A percentile compares a stretch with the other conserved stretches of the same genome.
Evolutionary conservation across 2,113 vertebrate genomes (phyloP).

Genomic region (Isurus oxyrinchus): DNA sequence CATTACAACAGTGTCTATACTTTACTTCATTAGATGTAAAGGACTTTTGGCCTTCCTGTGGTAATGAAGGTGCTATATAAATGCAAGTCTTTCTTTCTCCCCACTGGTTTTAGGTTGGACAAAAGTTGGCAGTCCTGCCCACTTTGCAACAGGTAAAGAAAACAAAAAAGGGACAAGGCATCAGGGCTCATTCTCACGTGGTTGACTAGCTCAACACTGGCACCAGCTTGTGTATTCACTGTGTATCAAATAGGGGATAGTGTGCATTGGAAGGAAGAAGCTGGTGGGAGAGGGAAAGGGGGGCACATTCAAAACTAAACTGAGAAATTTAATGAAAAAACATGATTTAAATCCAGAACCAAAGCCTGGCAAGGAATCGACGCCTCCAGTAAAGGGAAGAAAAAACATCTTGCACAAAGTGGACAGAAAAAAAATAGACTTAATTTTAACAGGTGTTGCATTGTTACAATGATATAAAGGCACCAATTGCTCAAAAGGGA

Average conservation of each 20-base stretch:
- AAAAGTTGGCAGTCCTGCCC: neutral
- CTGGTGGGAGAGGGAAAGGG: neutral
- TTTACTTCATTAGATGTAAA: neutral
- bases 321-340: neutral
- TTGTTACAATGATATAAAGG: too few species aligned
- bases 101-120: neutral
- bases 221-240: neutral
- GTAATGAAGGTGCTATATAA: neutral
- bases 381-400: neutral
- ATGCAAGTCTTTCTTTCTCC: neutral
- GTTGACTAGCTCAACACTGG: neutral
- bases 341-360: neutral
- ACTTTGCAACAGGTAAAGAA: neutral
- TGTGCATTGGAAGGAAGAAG: neutral
- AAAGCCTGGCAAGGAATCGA: neutral
- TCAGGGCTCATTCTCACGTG: neutral
- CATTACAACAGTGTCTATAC: neutral
- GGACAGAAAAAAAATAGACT: neutral
- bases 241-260: neutral
- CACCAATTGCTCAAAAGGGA: too few species aligned
- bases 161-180: neutral
- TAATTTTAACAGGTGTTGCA: neutral
- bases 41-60: neutral
- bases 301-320: neutral
- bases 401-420: neutral